Evolutionary conservation across 2,888 invertebrate genomes (phyloP).

Genomic region (Odontomyia ornata): DNA sequence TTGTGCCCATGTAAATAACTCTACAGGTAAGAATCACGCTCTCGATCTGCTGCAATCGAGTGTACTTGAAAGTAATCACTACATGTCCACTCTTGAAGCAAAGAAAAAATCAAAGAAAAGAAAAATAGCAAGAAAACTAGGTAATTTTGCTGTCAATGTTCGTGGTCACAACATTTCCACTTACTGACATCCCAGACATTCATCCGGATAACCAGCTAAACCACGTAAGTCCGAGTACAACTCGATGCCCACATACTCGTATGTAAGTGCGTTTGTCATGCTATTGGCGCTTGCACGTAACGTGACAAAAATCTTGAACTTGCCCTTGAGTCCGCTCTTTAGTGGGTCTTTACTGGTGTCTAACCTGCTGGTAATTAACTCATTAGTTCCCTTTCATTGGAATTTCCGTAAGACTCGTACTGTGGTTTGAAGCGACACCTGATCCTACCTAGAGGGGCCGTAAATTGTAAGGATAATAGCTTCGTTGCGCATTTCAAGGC

Average conservation of each 20-base stretch:
- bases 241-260: slow-evolving; percentile 4
- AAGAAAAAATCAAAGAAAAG: no score
- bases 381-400: slow-evolving; percentile 25
- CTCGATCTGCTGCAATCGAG: not conserved
- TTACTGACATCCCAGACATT: slow-evolving; percentile 10
- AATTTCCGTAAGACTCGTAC: not conserved
- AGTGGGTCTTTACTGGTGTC: not conserved
- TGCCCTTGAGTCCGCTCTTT: slow-evolving; percentile 29
- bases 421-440: no score
- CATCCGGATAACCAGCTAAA: slow-evolving; percentile 19
- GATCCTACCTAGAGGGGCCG: no score
- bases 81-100: not conserved
- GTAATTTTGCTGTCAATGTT: slow-evolving; percentile 21
- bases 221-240: not conserved
- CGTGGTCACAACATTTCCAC: slow-evolving; percentile 20
- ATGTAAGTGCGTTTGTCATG: not conserved
- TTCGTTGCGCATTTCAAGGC: no score
- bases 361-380: not conserved
- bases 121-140: not conserved
- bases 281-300: not conserved
- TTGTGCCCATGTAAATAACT: not conserved
- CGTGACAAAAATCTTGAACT: slow-evolving; percentile 35
- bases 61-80: slow-evolving; percentile 24
- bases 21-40: not conserved
- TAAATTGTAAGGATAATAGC: no score